Evolutionary conservation across 2,888 invertebrate species (phyloP).

Genomic region (Pocota personata): DNA sequence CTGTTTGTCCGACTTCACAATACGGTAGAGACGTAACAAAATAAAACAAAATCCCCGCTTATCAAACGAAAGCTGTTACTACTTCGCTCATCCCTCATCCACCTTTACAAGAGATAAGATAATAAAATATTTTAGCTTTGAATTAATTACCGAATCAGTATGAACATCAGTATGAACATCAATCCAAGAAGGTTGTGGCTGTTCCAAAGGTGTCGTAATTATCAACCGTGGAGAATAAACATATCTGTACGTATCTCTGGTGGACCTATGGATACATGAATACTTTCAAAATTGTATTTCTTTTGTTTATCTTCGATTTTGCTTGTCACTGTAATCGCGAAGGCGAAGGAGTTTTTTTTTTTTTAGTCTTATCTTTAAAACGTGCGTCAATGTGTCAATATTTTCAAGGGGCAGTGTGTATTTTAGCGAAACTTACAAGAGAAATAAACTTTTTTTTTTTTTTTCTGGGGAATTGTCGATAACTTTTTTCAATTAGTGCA

Average conservation of each 20-base stretch:
- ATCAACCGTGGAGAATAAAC: slow-evolving; percentile 36
- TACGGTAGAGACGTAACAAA: slow-evolving; percentile 13
- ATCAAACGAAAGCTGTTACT: slow-evolving; percentile 21
- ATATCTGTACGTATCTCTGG: slow-evolving; percentile 35
- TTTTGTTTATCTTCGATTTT: neutral
- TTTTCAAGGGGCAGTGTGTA: no score
- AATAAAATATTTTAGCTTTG: slow-evolving; percentile 53
- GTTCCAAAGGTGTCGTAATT: slow-evolving; percentile 19
- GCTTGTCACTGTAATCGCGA: neutral
- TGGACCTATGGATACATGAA: neutral
- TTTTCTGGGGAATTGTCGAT: no score
- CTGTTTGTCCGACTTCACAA: neutral
- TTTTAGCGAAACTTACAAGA: no score
- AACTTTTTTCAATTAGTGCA: neutral
- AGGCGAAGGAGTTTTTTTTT: neutral
- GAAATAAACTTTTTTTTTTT: no score
- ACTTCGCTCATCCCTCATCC: slow-evolving; percentile 43
- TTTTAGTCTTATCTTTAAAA: neutral
- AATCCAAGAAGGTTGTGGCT: slow-evolving; percentile 55
- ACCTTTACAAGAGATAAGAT: slow-evolving; percentile 61
- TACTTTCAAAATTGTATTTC: neutral
- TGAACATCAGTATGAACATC: slow-evolving; percentile 49
- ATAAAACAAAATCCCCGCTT: slow-evolving; percentile 47
- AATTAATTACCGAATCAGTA: slow-evolving; percentile 67
- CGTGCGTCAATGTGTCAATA: neutral